phyloP scores from a whole-genome alignment of 2,888 invertebrate genomes.

The Zygogramma bicolorata region DNA sequence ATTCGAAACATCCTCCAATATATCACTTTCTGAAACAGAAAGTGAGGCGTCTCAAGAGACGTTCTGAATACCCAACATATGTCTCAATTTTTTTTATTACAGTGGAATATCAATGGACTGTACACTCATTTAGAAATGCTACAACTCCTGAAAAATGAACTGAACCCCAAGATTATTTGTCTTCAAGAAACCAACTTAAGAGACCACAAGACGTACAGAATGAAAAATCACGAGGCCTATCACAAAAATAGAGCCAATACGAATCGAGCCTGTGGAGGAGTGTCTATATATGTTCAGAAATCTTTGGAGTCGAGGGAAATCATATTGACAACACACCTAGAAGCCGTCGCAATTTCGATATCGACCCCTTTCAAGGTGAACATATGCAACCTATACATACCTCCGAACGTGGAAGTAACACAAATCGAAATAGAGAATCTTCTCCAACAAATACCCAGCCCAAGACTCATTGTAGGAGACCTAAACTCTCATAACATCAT shows the following conservation, averaged over 20 bases:
- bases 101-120: conserved; percentile 16
- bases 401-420: background rate
- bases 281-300: background rate
- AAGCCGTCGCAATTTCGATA: background rate
- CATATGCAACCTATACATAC: background rate
- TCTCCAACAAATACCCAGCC: background rate
- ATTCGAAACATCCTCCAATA: background rate
- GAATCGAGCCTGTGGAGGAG: background rate
- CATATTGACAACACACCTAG: background rate
- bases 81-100: background rate
- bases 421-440: background rate
- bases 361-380: background rate
- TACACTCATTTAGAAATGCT: conserved; percentile 7
- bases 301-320: background rate
- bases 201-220: background rate
- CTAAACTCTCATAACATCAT: background rate
- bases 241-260: background rate
- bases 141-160: background rate
- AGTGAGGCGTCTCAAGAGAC: background rate
- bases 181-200: background rate
- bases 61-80: background rate
- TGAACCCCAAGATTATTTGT: background rate
- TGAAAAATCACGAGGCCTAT: too few relatives aligned
- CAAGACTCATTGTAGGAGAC: background rate
- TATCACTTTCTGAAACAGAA: background rate